Conservation (phyloP, 2,797 vertebrate genomes). For the Clamator glandarius region DNA sequence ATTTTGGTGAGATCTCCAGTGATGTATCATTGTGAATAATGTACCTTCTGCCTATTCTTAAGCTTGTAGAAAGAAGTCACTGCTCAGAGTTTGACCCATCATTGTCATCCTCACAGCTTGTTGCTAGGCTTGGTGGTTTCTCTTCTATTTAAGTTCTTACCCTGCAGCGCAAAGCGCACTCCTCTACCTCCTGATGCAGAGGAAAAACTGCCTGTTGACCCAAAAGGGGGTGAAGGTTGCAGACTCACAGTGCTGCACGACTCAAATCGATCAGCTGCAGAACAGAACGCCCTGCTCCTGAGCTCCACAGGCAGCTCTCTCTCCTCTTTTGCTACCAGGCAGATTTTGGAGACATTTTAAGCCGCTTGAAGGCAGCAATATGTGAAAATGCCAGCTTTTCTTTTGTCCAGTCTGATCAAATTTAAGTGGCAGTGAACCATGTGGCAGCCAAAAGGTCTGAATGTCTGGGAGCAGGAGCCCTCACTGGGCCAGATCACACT, state of each 20-base stretch:
- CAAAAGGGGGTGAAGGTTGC: neutral
- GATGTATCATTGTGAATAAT: neutral
- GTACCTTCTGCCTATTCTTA: neutral
- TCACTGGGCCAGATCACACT: neutral
- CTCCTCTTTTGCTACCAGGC: neutral
- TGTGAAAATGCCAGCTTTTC: slow-evolving; percentile 12
- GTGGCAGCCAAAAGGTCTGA: neutral
- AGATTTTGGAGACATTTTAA: neutral
- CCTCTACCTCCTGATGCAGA: rapidly evolving
- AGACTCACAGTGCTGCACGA: neutral
- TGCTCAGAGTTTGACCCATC: neutral
- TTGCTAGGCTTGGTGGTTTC: neutral
- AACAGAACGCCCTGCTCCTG: neutral
- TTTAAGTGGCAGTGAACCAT: neutral
- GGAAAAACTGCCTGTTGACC: neutral
- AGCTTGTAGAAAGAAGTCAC: neutral
- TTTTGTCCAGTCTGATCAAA: neutral
- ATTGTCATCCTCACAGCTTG: rapidly evolving
- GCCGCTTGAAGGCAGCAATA: neutral
- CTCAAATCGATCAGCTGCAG: neutral
- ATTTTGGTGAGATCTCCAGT: neutral
- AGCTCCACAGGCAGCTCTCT: slow-evolving; percentile 21
- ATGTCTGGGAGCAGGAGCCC: neutral
- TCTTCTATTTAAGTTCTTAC: neutral
- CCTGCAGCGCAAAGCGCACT: neutral